Evolutionary conservation across 1,140 invertebrate species (phyloP), one percentile per base, ranked within the genome.

Genomic region (Lutraria rhynchaena): DNA sequence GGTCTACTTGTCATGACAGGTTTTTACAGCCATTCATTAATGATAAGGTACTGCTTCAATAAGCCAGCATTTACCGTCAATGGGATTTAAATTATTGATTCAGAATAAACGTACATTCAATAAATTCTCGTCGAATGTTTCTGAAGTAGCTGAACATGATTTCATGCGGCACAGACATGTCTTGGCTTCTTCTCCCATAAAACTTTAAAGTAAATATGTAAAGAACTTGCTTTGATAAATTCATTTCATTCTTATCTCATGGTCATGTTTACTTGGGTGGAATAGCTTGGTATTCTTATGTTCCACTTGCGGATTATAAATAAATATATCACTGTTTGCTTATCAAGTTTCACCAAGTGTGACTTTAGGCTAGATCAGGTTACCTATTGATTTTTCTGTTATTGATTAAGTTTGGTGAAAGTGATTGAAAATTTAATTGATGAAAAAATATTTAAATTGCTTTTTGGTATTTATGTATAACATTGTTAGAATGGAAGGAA

Each of bases 181-280:
- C 37, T 19, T 49, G 35, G 35, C 22, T 41, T 73, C 27, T 22
- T n/a, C 33, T 19, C 37, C 41, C 22, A 11, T 17, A 4, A 2
- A 29, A 67, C 9, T 46, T 19, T 67, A 29, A 75, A 49, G 73
- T 63, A 75, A 75, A 46, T 46, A 75, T 46, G 13, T 75, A 58
- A 58, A 74, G 53, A 57, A 55, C 31, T 31, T 17, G 15, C 7
- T 22, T 61, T 44, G 73, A 63, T 63, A 75, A 63, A 29, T 75
- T 75, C 73, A 75, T 75, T 75, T 75, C 57, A 75, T 37, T 41
- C 57, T 60, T 57, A 60, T 49, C 44, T 60, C 51, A 15, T 27
- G 22, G 75, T 24, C 33, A 55, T 57, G 55, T 77, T 77, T 44
- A 37, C 57, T 17, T 49, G 75, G 46, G 4, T 55, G n/a, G 44